Base-by-base conservation (phyloP, 2,888 invertebrate species). In the Aporophyla nigra region DNA sequence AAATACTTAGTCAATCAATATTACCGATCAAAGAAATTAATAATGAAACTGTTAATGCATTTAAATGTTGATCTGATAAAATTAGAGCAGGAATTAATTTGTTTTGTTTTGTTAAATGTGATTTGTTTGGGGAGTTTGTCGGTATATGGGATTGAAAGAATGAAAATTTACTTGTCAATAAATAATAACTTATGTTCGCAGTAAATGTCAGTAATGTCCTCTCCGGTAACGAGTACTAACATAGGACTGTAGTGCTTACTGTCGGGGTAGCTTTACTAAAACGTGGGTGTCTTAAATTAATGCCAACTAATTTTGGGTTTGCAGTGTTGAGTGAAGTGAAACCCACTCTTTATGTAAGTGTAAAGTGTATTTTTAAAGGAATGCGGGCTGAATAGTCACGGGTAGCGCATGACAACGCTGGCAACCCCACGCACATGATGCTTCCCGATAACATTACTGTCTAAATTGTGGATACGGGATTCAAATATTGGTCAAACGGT, bases 311-410 rank as follows among this genome's bases (percentile, higher is more conserved):
- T 96, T 96, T 96, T 96, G 95, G 96, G 95, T 96, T 96, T 94
- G 91, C 96, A 96, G 96, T 94, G 95, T 95, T 96, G 96, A 96
- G 94, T 94, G 95, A 95, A 94, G 95, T 95, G 95, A 95, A 93
- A 93, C 89, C 92, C 94, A 93, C 93, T 94, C 91, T 90, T 89
- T 92, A 94, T 92, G 96, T 96, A 96, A 96, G 96, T 96, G 92
- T 93, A 93, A 90, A 94, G 93, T 93, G 90, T 92, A 92, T 93
- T 94, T 89, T 90, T 92, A 93, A 91, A 93, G 93, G 95, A 96
- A 96, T 96, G 96, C 90, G 95, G 95, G 93, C 93, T 94, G 93
- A 90, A 91, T 94, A 94, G 93, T 90, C 95, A 94, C 95, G 95
- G 96, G 93, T 96, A 96, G 96, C 95, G 96, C 96, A 96, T 96